Base-by-base conservation (phyloP, 2,797 vertebrate species). In the Taenioides sp. region DNA sequence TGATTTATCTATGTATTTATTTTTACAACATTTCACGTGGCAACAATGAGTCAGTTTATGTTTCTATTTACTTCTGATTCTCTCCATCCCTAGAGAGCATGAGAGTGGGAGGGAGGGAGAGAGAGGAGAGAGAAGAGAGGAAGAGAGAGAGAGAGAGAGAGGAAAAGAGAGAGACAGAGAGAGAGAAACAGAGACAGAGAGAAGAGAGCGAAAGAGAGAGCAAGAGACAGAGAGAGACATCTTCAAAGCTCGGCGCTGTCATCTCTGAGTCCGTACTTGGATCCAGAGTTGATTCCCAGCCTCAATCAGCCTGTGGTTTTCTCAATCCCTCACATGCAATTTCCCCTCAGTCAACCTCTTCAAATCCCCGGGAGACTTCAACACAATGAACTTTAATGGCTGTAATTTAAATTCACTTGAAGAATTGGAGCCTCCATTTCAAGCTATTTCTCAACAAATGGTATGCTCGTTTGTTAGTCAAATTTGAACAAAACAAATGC, bases 241-340 rank as follows among this genome's bases (percentile, higher is more conserved):
- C 87, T 91, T 91, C 87, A 91, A 88, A 91, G 85, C 40, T 78
- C 77, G 82, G 78, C 65, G 68, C 63, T 57, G 76, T 81, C 60
- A 65, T 81, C 84, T 80, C 73, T 69, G 80, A 90, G 81, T 87
- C 88, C 89, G 82, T 89, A 86, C 87, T 91, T 70, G 82, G 88
- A 87, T 85, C 88, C 85, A 74, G 77, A 82, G 84, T 84, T 87
- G 86, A 87, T 87, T 92, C 89, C 82, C 89, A 88, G 77, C 81
- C 85, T 37, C 82, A 93, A 91, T 92, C 91, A 91, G 80, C 73
- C 73, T 86, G 91, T 87, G 90, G 90, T 88, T 91, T 90, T 87
- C 80, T 88, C 80, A 88, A 82, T 88, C 80, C 81, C 81, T 89
- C 80, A 92, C 86, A 88, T 88, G 86, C 81, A 87, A 87, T 89